phyloP scores from a whole-genome alignment of 2,888 invertebrate genomes.

The Chydorus sphaericus region DNA sequence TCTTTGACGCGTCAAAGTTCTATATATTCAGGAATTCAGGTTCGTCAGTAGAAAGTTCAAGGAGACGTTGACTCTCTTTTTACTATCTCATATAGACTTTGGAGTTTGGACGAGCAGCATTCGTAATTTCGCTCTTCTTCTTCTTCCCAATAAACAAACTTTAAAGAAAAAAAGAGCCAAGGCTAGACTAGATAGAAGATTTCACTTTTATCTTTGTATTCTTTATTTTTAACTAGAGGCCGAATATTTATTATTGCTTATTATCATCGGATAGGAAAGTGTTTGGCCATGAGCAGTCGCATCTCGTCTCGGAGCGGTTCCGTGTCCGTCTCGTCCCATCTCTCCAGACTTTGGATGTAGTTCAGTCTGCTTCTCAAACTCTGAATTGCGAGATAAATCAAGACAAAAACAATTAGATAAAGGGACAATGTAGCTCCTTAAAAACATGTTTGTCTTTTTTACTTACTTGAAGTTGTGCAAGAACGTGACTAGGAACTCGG shows the following conservation, averaged over 20 bases:
- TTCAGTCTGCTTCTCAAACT: not conserved
- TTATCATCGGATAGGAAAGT: not conserved
- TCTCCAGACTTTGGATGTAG: not conserved
- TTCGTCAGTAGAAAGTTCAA: too few relatives aligned
- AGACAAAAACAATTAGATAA: not conserved
- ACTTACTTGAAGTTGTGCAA: not conserved
- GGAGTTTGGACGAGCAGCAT: too few relatives aligned
- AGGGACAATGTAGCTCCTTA: not conserved
- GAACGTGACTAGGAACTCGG: not conserved
- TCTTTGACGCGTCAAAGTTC: too few relatives aligned
- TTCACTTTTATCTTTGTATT: not conserved
- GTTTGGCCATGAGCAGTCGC: not conserved
- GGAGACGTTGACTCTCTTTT: too few relatives aligned
- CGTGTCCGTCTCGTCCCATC: not conserved
- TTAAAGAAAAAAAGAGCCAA: not conserved
- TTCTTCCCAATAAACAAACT: too few relatives aligned
- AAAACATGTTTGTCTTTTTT: not conserved
- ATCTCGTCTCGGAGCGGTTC: not conserved
- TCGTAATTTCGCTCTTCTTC: too few relatives aligned
- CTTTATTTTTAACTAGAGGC: too few relatives aligned
- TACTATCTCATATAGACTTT: too few relatives aligned
- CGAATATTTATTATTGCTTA: too few relatives aligned
- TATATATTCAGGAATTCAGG: too few relatives aligned
- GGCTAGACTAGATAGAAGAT: not conserved
- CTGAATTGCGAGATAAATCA: not conserved